phyloP scores from a whole-genome alignment of 2,113 vertebrate species.

The Columba janthina region DNA sequence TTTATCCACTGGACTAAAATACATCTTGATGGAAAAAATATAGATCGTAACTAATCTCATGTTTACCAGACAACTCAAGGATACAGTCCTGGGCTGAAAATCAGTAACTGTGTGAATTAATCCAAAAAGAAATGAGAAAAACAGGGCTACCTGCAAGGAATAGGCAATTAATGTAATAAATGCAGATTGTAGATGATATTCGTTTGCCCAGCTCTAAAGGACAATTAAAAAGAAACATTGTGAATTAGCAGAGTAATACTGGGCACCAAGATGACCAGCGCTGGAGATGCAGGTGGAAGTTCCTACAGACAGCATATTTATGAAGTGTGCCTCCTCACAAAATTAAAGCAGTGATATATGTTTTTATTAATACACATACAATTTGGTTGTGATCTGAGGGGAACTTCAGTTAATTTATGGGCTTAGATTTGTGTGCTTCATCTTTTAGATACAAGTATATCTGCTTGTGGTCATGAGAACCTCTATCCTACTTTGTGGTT shows the following conservation, averaged over 20 bases:
- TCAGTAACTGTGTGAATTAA: background rate
- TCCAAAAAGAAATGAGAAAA: background rate
- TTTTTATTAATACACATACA: background rate
- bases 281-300: background rate
- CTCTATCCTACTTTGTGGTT: background rate
- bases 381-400: background rate
- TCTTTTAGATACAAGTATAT: background rate
- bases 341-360: background rate
- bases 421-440: constrained; percentile 7
- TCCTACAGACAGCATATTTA: background rate
- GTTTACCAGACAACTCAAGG: background rate
- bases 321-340: background rate
- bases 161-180: background rate
- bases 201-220: background rate
- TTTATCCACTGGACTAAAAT: background rate
- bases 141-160: background rate
- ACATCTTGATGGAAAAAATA: background rate
- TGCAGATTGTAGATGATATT: background rate
- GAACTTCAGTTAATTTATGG: background rate
- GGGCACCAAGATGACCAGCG: background rate
- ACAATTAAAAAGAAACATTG: background rate
- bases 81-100: background rate
- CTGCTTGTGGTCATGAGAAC: background rate
- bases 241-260: background rate
- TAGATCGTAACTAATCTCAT: background rate